These are phyloP conservation scores for Vidua chalybeata DNA, from an alignment of 2,113 vertebrate genomes.

Conservation along the genomic window DNA sequence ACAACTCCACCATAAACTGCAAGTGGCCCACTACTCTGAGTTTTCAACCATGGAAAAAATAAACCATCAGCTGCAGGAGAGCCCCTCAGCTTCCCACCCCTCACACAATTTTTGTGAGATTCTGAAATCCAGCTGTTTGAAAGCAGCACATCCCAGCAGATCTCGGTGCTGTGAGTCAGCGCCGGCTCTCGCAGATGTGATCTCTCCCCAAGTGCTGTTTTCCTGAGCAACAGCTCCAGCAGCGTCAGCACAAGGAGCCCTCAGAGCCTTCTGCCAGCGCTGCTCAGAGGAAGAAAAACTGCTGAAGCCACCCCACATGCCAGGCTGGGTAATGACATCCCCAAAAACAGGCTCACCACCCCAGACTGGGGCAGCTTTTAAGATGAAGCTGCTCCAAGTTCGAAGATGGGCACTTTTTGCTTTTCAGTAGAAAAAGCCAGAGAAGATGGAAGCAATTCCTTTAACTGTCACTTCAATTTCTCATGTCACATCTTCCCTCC, in stretches of 20 bases:
- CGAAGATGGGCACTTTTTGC: neutral
- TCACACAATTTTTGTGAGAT: neutral
- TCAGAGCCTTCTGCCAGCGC: neutral
- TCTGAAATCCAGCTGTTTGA: neutral
- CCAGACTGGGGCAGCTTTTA: neutral
- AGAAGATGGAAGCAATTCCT: neutral
- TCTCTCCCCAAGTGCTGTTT: slow-evolving; percentile 8
- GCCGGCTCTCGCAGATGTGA: neutral
- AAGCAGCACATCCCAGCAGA: neutral
- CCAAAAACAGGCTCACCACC: neutral
- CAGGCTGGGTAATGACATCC: neutral
- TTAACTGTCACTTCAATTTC: neutral
- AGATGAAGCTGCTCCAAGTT: neutral
- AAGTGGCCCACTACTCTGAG: neutral
- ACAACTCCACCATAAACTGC: neutral
- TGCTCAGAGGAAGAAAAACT: neutral
- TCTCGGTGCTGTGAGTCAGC: slow-evolving; percentile 11
- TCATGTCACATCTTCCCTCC: neutral
- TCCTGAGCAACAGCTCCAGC: neutral
- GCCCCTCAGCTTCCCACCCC: neutral
- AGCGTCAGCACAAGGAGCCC: neutral
- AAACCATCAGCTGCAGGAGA: neutral
- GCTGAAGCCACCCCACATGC: neutral
- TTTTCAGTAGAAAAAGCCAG: neutral
- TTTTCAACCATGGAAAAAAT: neutral